Percentiles rank a stretch among this genome's conserved stretches.
Evolutionary conservation across 2,113 vertebrate species (phyloP).

Genomic region (Megaptera novaeangliae): DNA sequence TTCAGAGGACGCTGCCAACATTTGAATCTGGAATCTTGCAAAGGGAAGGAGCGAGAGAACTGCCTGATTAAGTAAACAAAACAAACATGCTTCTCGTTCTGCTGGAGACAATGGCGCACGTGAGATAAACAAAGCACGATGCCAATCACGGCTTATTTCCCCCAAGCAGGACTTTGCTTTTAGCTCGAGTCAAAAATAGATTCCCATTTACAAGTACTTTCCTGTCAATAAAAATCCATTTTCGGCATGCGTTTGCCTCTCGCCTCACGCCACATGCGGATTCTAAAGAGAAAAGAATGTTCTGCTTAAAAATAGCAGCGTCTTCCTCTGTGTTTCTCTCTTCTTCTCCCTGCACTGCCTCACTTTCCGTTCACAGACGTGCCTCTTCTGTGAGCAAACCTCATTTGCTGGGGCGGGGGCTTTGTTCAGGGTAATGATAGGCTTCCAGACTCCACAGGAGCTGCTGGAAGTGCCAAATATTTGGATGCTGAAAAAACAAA

Average conservation of each 20-base stretch:
- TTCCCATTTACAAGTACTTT: background rate
- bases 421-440: fast-evolving
- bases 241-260: background rate
- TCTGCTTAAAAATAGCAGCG: conserved; percentile 40
- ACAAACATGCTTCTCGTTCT: background rate
- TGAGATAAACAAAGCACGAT: background rate
- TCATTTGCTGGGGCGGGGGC: background rate
- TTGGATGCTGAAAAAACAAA: background rate
- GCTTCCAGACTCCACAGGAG: background rate
- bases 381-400: background rate
- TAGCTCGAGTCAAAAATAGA: conserved; percentile 40
- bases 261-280: background rate
- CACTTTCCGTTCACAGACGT: background rate
- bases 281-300: conserved; percentile 27
- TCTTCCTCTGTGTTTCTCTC: background rate
- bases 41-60: background rate
- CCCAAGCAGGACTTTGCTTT: background rate
- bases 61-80: background rate
- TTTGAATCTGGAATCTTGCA: too few species aligned
- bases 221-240: conserved; percentile 49
- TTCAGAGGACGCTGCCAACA: background rate
- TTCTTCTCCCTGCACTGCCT: background rate
- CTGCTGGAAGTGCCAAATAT: fast-evolving
- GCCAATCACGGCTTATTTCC: background rate
- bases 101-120: background rate